A percentile compares a stretch with the other conserved stretches of the same genome.
phyloP scores from a whole-genome alignment of 2,888 invertebrate genomes.

The Dynastes grantii region DNA sequence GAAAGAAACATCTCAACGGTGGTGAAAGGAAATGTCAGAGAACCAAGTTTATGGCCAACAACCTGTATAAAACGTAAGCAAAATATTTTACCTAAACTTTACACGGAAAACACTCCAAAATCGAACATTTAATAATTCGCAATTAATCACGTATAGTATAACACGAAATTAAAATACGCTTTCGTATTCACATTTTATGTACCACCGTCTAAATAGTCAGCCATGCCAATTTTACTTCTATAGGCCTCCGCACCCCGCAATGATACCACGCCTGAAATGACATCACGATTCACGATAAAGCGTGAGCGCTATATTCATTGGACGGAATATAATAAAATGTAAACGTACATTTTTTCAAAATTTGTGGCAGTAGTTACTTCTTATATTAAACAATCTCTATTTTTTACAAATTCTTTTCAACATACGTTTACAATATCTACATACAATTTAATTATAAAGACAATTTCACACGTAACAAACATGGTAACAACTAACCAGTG shows the following conservation, averaged over 20 bases:
- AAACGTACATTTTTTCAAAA: neutral
- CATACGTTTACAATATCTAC: neutral
- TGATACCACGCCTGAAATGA: conserved; percentile 56
- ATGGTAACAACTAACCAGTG: neutral
- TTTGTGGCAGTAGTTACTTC: neutral
- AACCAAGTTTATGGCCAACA: conserved; percentile 67
- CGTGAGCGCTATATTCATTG: conserved; percentile 30
- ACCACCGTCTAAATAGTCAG: conserved; percentile 61
- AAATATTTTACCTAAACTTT: conserved; percentile 44
- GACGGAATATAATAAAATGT: conserved; percentile 4
- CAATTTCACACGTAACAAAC: neutral
- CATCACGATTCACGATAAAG: conserved; percentile 49
- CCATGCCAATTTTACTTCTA: conserved; percentile 69
- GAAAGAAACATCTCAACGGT: conserved; percentile 41
- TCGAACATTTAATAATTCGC: conserved; percentile 18
- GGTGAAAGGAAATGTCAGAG: conserved; percentile 67
- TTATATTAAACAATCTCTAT: neutral
- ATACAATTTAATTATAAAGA: neutral
- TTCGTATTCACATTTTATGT: conserved; percentile 48
- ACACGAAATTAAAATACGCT: conserved; percentile 41
- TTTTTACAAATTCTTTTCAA: neutral
- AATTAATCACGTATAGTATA: conserved; percentile 27
- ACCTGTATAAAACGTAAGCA: conserved; percentile 59
- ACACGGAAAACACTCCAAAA: conserved; percentile 29
- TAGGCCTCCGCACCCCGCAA: conserved; percentile 63